These are phyloP conservation scores for Corythornis cristatus DNA, from an alignment of 2,113 vertebrate species.

Conservation along the genomic window DNA sequence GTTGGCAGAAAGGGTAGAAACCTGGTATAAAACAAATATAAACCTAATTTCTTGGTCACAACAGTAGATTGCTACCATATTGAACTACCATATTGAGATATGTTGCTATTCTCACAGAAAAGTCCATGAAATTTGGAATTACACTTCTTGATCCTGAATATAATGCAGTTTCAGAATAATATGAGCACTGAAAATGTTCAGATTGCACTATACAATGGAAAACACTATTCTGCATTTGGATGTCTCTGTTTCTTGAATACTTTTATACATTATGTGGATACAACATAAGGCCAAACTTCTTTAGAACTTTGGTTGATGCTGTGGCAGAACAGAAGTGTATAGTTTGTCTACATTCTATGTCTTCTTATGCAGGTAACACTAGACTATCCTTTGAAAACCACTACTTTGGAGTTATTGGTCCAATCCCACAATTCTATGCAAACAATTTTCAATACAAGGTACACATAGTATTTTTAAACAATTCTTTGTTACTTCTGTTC, in stretches of 20 bases:
- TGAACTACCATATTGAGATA: not conserved
- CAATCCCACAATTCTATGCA: not conserved
- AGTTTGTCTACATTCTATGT: not conserved
- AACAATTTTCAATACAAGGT: not conserved
- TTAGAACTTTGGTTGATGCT: not conserved
- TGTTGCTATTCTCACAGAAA: not conserved
- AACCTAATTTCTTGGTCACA: not conserved
- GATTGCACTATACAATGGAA: not conserved
- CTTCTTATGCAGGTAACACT: not conserved
- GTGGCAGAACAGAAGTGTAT: not conserved
- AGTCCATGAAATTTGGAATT: not conserved
- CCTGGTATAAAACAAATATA: not conserved
- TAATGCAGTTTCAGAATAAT: not conserved
- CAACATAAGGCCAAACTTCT: not conserved
- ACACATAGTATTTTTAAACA: not conserved
- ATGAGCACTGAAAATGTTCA: not conserved
- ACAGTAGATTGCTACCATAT: not conserved
- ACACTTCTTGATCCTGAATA: not conserved
- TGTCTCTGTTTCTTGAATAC: not conserved
- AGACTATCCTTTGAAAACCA: not conserved
- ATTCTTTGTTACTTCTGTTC: not conserved
- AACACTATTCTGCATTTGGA: not conserved
- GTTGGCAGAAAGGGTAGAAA: not conserved
- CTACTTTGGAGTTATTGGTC: not conserved
- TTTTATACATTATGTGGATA: not conserved